Conservation (phyloP, 1,140 invertebrate species). For the Penaeus japonicus region DNA sequence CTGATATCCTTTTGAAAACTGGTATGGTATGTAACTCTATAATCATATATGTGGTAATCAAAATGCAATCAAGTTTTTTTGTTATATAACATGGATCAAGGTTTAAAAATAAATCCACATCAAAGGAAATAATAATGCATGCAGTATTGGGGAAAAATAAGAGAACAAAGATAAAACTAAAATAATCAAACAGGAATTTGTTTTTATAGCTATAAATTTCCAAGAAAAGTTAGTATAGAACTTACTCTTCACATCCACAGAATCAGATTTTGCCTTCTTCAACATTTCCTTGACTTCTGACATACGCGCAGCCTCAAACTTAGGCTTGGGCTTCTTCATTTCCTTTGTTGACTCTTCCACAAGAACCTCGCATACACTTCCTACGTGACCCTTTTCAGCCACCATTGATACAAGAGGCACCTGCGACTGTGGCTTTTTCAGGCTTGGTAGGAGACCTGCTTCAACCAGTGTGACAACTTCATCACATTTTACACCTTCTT, state of each 20-base stretch:
- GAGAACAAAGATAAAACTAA: too few relatives aligned
- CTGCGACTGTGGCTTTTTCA: conserved; percentile 50
- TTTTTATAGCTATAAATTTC: too few relatives aligned
- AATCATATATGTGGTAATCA: too few relatives aligned
- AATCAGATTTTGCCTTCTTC: conserved; percentile 50
- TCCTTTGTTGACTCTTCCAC: conserved; percentile 54
- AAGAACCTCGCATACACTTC: conserved; percentile 54
- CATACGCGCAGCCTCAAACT: conserved; percentile 42
- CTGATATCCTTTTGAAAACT: too few relatives aligned
- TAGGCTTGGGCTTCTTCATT: conserved; percentile 35
- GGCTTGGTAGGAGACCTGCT: conserved; percentile 46
- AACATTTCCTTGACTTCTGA: conserved; percentile 50
- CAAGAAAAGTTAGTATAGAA: neutral
- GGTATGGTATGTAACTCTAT: too few relatives aligned
- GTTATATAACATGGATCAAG: neutral
- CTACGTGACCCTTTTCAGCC: conserved; percentile 53
- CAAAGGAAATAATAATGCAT: neutral
- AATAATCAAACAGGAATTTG: too few relatives aligned
- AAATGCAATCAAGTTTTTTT: too few relatives aligned
- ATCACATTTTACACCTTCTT: conserved; percentile 60
- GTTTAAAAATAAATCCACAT: neutral
- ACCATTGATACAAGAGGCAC: conserved; percentile 54
- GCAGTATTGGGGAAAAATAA: neutral
- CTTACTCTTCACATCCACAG: conserved; percentile 58
- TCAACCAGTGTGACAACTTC: conserved; percentile 61